A percentile compares a stretch with the other conserved stretches of the same genome.
Conservation (phyloP, 92 coral and sea anemone species). For the Palythoa caribaeorum region DNA sequence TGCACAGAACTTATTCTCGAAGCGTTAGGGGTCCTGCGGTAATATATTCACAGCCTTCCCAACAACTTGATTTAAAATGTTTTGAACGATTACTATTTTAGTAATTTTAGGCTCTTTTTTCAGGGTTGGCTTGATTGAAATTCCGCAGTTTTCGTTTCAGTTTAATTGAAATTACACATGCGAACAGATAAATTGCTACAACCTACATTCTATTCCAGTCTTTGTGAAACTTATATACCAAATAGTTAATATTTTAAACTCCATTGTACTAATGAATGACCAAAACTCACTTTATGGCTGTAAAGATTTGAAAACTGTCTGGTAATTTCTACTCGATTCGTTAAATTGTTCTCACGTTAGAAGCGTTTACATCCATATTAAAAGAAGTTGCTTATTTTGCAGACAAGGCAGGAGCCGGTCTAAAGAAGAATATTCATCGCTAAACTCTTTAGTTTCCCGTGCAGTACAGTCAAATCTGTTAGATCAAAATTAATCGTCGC, state of each 20-base stretch:
- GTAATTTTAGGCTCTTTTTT: not conserved
- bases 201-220: not conserved
- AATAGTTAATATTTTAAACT: not conserved
- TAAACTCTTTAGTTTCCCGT: not conserved
- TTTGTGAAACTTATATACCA: not conserved
- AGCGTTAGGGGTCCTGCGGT: not conserved
- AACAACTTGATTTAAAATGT: slow-evolving; percentile 14
- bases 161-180: not conserved
- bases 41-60: slow-evolving; percentile 15
- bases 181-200: slow-evolving; percentile 3
- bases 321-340: not conserved
- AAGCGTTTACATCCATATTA: not conserved
- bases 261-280: too few relatives aligned
- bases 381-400: too few relatives aligned
- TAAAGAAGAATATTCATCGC: not conserved
- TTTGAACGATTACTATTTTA: slow-evolving; percentile 23
- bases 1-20: slow-evolving; percentile 5
- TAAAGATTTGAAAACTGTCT: not conserved
- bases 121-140: not conserved
- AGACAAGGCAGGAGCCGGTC: not conserved
- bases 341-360: not conserved
- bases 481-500: slow-evolving; percentile 27
- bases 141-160: not conserved
- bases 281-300: not conserved
- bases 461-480: slow-evolving; percentile 8